Evolutionary conservation across 2,888 invertebrate genomes (phyloP).

Genomic region (Anarsia innoxiella): DNA sequence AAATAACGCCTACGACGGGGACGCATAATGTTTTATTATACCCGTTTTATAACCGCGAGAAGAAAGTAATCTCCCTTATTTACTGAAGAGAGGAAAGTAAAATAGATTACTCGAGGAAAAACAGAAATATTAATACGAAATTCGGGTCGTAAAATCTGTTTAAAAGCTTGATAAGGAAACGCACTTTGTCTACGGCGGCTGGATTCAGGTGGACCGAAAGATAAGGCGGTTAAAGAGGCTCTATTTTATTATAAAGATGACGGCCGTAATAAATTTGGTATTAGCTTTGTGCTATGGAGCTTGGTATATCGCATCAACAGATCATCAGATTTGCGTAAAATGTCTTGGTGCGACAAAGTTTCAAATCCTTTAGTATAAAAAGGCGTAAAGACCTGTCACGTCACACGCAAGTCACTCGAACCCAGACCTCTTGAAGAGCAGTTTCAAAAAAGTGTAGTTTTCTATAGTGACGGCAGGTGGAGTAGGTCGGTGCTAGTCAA

Average conservation of each 20-base stretch:
- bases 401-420: neutral
- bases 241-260: slow-evolving; percentile 11
- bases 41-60: slow-evolving; percentile 58
- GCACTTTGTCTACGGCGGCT: neutral
- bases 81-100: slow-evolving; percentile 46
- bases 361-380: too few species aligned
- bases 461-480: slow-evolving; percentile 35
- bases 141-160: slow-evolving; percentile 24
- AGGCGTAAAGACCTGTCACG: too few species aligned
- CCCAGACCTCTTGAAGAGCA: slow-evolving; percentile 11
- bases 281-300: too few species aligned
- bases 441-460: slow-evolving; percentile 29
- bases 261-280: slow-evolving; percentile 7
- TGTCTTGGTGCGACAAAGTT: too few species aligned
- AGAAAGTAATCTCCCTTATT: slow-evolving; percentile 63
- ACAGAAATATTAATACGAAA: slow-evolving; percentile 37
- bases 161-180: slow-evolving; percentile 8
- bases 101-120: slow-evolving; percentile 41
- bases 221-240: slow-evolving; percentile 9
- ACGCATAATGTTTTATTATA: slow-evolving; percentile 65
- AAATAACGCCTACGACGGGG: slow-evolving; percentile 31
- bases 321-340: too few species aligned
- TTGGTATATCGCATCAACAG: too few species aligned
- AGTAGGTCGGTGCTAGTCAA: slow-evolving; percentile 47
- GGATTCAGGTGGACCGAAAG: slow-evolving; percentile 10